Conservation (phyloP, 1,140 invertebrate genomes). For the Hycleus cichorii region DNA sequence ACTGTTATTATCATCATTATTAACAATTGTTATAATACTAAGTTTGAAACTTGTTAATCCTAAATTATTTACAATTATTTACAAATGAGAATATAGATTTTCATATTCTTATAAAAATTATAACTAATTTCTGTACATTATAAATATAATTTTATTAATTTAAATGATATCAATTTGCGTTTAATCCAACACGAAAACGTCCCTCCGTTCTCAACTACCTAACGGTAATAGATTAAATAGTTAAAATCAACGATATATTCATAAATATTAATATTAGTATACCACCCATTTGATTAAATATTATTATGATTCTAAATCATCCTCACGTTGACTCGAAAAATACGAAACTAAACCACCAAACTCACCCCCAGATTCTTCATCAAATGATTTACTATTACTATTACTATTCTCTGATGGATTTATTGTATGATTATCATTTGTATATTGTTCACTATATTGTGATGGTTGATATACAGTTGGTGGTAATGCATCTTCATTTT, state of each 20-base stretch:
- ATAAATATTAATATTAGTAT: no score
- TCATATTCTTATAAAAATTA: slow-evolving; percentile 8
- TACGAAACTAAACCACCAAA: slow-evolving; percentile 82
- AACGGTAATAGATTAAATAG: no score
- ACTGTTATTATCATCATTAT: neutral
- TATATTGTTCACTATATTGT: slow-evolving; percentile 29
- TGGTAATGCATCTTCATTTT: slow-evolving; percentile 36
- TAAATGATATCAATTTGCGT: no score
- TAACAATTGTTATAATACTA: slow-evolving; percentile 9
- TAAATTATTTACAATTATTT: slow-evolving; percentile 12
- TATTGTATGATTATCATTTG: neutral
- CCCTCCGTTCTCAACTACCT: no score
- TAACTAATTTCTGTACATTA: slow-evolving; percentile 16
- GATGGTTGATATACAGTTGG: slow-evolving; percentile 17
- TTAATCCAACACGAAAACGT: no score
- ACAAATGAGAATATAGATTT: neutral
- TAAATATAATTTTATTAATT: slow-evolving; percentile 12
- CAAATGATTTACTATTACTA: slow-evolving; percentile 37
- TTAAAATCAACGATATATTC: no score
- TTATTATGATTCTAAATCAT: slow-evolving; percentile 48
- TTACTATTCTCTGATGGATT: slow-evolving; percentile 27
- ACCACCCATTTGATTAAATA: no score
- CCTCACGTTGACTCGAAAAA: slow-evolving; percentile 75
- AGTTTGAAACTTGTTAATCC: slow-evolving; percentile 4
- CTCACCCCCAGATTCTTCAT: slow-evolving; percentile 56